Evolutionary conservation across 2,797 vertebrate species (phyloP), one percentile per base, ranked within the genome.

Genomic region (Meda fulgida): DNA sequence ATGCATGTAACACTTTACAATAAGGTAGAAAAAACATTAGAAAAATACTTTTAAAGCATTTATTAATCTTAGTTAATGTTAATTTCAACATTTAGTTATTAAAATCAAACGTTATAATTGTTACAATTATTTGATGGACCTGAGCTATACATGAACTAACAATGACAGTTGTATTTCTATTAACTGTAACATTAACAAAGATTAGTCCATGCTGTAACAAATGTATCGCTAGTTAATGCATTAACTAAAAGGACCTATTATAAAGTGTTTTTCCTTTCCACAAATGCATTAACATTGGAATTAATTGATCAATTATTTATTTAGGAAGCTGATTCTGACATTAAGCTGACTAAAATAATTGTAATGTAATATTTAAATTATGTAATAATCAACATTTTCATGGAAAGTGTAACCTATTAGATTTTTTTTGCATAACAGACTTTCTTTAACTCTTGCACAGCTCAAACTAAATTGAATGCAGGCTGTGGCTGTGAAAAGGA

Each of bases 281-380:
- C 29, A 76, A 34, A 76, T 76, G 31, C 10, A 31, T 48, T 65
- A 78, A 79, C 77, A 23, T 23, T 66, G 36, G n/a, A 66, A 66
- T 46, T 8, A 2, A 4, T 46, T 40, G 58, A 60, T 16, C 11
- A 26, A 16, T 60, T 13, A 19, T n/a, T 31, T 63, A 21, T 31
- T 66, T 65, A 48, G 10, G 7, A 34, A 48, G 4, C 6, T 43
- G 29, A 34, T 19, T 16, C 19, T 31, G 19, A 46, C 26, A 48
- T 66, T 31, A 60, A 78, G 14, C 36, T 40, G 53, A 11, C 10
- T 11, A 13, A 10, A 63, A 6, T 40, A 3, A 78, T 78, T 65
- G 16, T 78, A 66, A 79, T 31, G 38, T 65, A 13, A 78, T 19
- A 31, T 46, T 48, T 31, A 14, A 46, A 46, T 65, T 21, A n/a